Evolutionary conservation across 2,113 vertebrate species (phyloP).

Genomic region (Saguinus midas): DNA sequence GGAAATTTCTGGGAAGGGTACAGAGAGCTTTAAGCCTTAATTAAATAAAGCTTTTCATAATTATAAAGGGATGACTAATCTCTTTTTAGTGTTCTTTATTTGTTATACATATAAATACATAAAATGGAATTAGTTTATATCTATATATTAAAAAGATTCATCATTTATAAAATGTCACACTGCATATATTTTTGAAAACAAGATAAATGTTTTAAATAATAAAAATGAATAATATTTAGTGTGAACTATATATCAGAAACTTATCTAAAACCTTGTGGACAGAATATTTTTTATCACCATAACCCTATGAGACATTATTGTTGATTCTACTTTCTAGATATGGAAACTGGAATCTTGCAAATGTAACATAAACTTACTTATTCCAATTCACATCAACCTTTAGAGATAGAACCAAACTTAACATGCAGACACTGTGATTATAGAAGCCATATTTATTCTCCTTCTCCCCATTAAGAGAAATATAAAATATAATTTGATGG

Average conservation of each 20-base stretch:
- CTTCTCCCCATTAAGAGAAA: neutral
- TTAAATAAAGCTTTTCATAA: neutral
- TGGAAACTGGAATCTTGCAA: neutral
- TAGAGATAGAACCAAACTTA: neutral
- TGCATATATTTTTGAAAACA: neutral
- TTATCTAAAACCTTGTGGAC: neutral
- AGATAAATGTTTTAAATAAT: neutral
- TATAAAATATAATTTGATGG: neutral
- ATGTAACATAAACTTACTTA: neutral
- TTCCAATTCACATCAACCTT: neutral
- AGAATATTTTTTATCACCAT: neutral
- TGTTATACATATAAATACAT: neutral
- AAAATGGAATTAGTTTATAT: neutral
- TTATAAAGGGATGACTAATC: neutral
- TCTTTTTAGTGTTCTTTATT: neutral
- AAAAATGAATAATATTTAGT: neutral
- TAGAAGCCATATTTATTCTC: neutral
- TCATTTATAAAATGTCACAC: neutral
- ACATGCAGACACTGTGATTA: neutral
- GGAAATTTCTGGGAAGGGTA: neutral
- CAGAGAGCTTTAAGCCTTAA: neutral
- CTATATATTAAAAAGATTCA: neutral
- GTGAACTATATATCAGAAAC: neutral
- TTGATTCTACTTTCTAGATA: neutral
- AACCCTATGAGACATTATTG: neutral